Evolutionary conservation across 2,797 vertebrate genomes (phyloP).

Genomic region (Danio kyathit): DNA sequence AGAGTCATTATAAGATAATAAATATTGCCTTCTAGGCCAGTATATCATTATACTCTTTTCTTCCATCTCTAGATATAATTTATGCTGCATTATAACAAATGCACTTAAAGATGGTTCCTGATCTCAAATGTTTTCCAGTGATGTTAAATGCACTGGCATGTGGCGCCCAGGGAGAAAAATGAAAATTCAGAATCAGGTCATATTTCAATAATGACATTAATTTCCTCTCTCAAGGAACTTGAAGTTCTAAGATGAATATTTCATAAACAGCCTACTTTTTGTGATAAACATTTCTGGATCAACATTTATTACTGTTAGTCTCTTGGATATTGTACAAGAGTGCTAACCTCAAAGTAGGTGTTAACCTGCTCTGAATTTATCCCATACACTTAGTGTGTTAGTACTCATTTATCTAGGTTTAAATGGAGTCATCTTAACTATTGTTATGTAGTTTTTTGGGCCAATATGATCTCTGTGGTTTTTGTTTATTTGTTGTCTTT

Average conservation of each 20-base stretch:
- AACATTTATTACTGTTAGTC: too few species aligned
- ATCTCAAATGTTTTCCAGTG: background rate
- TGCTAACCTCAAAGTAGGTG: too few species aligned
- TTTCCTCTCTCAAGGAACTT: conserved; percentile 22
- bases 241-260: background rate
- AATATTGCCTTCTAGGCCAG: background rate
- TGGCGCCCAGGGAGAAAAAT: conserved; percentile 1
- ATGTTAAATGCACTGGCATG: conserved; percentile 17
- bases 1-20: background rate
- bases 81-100: background rate
- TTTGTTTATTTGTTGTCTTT: too few species aligned
- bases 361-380: too few species aligned
- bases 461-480: too few species aligned
- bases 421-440: too few species aligned
- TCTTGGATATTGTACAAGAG: too few species aligned
- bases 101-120: background rate
- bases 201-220: conserved; percentile 24
- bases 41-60: background rate
- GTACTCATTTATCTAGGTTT: too few species aligned
- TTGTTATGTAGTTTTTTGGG: too few species aligned
- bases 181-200: conserved; percentile 3
- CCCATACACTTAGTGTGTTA: too few species aligned
- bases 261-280: conserved; percentile 18
- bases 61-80: background rate
- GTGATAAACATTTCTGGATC: background rate